Conservation (phyloP, 2,797 vertebrate genomes). For the Phylloscopus collybita region DNA sequence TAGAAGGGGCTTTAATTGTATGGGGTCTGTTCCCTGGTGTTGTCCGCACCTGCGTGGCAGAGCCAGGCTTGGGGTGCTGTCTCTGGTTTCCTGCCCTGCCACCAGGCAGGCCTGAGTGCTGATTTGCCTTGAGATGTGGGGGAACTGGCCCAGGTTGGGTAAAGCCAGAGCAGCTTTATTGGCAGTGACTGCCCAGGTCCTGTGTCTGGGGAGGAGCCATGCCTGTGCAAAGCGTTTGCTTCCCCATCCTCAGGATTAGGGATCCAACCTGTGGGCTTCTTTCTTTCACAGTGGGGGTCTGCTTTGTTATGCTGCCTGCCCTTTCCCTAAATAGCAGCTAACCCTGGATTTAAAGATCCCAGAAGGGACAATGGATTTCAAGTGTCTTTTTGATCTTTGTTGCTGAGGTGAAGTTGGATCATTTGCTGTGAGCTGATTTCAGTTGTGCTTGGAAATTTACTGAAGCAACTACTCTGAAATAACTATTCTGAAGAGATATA, state of each 20-base stretch:
- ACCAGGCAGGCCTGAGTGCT: not conserved
- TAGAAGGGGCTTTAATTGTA: not conserved
- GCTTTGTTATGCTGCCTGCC: not conserved
- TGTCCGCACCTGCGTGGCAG: accelerated
- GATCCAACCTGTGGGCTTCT: not conserved
- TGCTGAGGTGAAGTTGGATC: not conserved
- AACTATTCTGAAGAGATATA: not conserved
- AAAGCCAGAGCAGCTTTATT: not conserved
- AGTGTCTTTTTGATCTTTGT: not conserved
- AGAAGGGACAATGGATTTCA: not conserved
- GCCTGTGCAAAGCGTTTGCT: not conserved
- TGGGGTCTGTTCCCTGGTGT: not conserved
- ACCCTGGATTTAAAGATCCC: not conserved
- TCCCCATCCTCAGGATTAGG: not conserved
- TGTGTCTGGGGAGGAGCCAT: not conserved
- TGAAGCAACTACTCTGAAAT: not conserved
- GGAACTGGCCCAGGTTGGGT: not conserved
- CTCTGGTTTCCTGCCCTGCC: not conserved
- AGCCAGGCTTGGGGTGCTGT: not conserved
- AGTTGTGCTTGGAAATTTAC: not conserved
- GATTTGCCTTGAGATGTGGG: not conserved
- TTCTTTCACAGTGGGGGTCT: not conserved
- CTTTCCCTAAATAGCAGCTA: not conserved
- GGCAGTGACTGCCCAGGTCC: not conserved
- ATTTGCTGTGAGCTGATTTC: not conserved